Evolutionary conservation across 2,888 invertebrate genomes (phyloP).

Genomic region (Drosophila sordidula): DNA sequence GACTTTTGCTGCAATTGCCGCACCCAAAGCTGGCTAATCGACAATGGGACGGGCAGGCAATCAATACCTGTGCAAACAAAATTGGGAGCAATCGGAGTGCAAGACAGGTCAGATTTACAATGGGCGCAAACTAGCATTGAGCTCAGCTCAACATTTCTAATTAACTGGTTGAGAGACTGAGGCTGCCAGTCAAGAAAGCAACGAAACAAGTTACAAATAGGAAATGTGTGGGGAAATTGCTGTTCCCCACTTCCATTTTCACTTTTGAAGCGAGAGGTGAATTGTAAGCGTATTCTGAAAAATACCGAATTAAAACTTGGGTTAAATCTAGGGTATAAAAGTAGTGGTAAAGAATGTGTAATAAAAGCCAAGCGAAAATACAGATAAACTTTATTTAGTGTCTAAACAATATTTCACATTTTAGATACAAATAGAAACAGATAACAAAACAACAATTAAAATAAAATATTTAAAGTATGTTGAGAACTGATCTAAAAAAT

Average conservation of each 20-base stretch:
- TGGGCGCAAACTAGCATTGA: constrained; percentile 27
- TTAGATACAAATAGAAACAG: no score
- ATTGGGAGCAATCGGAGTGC: constrained; percentile 30
- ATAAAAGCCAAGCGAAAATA: no score
- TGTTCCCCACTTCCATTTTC: constrained; percentile 4
- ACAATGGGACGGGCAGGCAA: constrained; percentile 13
- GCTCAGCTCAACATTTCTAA: constrained; percentile 43
- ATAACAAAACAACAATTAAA: no score
- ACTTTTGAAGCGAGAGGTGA: neutral
- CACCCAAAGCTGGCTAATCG: constrained; percentile 28
- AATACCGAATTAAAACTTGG: no score
- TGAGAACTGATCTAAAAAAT: no score
- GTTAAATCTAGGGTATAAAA: neutral
- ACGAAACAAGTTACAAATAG: constrained; percentile 2
- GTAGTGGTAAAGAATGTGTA: neutral
- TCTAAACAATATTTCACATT: no score
- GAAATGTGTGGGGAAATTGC: neutral
- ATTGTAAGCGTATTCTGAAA: no score
- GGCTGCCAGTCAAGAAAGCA: constrained; percentile 27
- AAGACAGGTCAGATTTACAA: constrained; percentile 31
- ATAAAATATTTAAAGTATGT: no score
- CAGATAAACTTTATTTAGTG: no score
- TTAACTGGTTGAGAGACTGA: constrained; percentile 30
- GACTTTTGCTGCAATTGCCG: constrained; percentile 3
- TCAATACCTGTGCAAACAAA: constrained; percentile 16